Percentiles rank a stretch among this genome's conserved stretches.
These are phyloP conservation scores for Ormyrus rosae DNA, from an alignment of 2,888 invertebrate species.

Conservation along the genomic window DNA sequence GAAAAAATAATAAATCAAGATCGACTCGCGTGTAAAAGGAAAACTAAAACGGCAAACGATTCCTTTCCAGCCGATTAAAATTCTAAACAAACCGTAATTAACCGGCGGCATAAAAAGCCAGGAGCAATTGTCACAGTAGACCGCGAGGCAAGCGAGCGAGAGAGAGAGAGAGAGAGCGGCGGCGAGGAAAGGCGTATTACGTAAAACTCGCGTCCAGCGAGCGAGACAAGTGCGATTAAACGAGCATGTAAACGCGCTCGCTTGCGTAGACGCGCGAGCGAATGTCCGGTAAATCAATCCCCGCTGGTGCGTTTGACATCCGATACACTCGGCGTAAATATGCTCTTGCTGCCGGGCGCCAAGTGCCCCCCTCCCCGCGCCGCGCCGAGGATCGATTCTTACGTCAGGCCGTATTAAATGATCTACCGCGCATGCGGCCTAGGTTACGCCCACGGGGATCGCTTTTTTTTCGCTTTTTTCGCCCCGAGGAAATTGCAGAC, in stretches of 20 bases:
- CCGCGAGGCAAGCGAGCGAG: no score
- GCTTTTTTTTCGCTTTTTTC: constrained; percentile 9
- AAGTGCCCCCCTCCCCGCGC: neutral
- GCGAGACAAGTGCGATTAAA: constrained; percentile 48
- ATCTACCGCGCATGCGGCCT: constrained; percentile 34
- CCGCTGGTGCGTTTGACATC: constrained; percentile 55
- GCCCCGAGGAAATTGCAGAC: neutral
- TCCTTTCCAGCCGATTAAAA: no score
- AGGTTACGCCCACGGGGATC: no score
- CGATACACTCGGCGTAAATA: constrained; percentile 52
- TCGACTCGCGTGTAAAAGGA: no score
- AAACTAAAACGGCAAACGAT: no score
- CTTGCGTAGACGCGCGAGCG: neutral
- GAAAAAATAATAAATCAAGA: no score
- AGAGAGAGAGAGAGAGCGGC: neutral
- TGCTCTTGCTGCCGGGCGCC: constrained; percentile 25
- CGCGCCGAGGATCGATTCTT: constrained; percentile 33
- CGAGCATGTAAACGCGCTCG: constrained; percentile 17
- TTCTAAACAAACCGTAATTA: no score
- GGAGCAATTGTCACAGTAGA: no score
- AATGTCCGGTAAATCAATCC: constrained; percentile 62
- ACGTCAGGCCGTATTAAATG: constrained; percentile 43
- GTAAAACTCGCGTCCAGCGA: constrained; percentile 19
- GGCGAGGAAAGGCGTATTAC: constrained; percentile 26
- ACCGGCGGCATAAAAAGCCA: no score